These are phyloP conservation scores for Callinectes sapidus DNA, from an alignment of 2,888 invertebrate species.

Conservation along the genomic window DNA sequence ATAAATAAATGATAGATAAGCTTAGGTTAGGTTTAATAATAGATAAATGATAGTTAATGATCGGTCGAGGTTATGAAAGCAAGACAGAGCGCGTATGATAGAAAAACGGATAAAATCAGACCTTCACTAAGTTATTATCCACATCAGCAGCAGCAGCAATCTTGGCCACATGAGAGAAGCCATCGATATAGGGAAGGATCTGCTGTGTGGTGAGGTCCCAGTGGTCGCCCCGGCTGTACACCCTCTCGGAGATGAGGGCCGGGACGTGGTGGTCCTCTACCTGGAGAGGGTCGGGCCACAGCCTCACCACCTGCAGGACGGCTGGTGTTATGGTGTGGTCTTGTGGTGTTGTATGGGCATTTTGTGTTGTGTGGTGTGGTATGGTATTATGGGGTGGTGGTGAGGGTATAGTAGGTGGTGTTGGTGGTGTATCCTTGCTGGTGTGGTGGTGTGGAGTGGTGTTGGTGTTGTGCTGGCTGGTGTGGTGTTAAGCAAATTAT, in stretches of 20 bases:
- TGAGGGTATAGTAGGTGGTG: no score
- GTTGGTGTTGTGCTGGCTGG: no score
- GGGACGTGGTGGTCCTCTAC: conserved; percentile 95
- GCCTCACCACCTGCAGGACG: conserved; percentile 85
- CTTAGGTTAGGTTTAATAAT: no score
- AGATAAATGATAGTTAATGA: no score
- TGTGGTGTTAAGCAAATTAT: no score
- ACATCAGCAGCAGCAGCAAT: conserved; percentile 94
- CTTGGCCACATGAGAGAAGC: conserved; percentile 92
- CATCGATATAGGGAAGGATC: conserved; percentile 91
- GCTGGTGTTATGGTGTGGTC: background rate
- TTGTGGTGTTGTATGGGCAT: background rate
- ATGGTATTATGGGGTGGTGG: background rate
- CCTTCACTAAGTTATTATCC: conserved; percentile 94
- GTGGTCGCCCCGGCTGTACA: conserved; percentile 81
- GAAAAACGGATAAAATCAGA: no score
- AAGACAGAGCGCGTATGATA: no score
- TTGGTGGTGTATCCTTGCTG: no score
- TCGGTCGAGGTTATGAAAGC: no score
- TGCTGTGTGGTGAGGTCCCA: conserved; percentile 95
- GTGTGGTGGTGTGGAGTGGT: no score
- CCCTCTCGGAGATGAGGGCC: conserved; percentile 82
- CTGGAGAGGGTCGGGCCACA: conserved; percentile 86
- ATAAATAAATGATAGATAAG: no score
- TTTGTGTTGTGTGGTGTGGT: no score